Percentiles rank a stretch among this genome's conserved stretches.
Evolutionary conservation across 2,888 invertebrate species (phyloP).

Genomic region (Melinaea menophilus): DNA sequence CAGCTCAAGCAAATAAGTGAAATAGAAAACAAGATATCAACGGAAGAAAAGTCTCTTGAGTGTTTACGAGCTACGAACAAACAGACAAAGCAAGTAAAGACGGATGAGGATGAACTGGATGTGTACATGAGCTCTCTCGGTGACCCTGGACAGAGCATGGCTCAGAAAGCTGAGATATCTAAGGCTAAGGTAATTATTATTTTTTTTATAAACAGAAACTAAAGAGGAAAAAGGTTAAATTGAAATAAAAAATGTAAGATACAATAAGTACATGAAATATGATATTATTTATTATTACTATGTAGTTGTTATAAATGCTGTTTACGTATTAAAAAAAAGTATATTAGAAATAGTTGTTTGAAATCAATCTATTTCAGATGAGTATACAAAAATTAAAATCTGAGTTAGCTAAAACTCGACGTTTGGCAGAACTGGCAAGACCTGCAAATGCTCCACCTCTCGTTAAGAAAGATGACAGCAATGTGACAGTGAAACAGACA

Average conservation of each 20-base stretch:
- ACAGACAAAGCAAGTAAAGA: slow-evolving; percentile 32
- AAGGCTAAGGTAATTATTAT: slow-evolving; percentile 59
- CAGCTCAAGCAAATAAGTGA: slow-evolving; percentile 82
- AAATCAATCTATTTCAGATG: slow-evolving; percentile 53
- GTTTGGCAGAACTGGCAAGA: slow-evolving; percentile 85
- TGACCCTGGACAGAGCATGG: slow-evolving; percentile 72
- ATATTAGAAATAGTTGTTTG: too few relatives aligned
- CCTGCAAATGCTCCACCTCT: slow-evolving; percentile 81
- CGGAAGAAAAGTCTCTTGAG: slow-evolving; percentile 61
- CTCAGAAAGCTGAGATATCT: slow-evolving; percentile 82
- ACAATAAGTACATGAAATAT: too few relatives aligned
- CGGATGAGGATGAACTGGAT: slow-evolving; percentile 87
- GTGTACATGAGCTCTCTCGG: slow-evolving; percentile 86
- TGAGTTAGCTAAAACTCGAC: slow-evolving; percentile 82
- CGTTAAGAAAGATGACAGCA: slow-evolving; percentile 39
- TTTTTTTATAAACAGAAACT: neutral
- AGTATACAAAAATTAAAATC: slow-evolving; percentile 82
- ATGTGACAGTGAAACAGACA: slow-evolving; percentile 43
- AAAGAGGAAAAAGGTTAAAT: too few relatives aligned
- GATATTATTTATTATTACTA: too few relatives aligned
- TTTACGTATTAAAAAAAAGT: too few relatives aligned
- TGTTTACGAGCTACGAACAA: slow-evolving; percentile 50
- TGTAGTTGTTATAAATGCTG: too few relatives aligned
- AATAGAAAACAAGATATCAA: slow-evolving; percentile 73
- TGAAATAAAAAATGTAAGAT: too few relatives aligned